A percentile compares a stretch with the other conserved stretches of the same genome.
These are phyloP conservation scores for Escarpia spicata DNA, from an alignment of 2,888 invertebrate genomes.

Conservation along the genomic window DNA sequence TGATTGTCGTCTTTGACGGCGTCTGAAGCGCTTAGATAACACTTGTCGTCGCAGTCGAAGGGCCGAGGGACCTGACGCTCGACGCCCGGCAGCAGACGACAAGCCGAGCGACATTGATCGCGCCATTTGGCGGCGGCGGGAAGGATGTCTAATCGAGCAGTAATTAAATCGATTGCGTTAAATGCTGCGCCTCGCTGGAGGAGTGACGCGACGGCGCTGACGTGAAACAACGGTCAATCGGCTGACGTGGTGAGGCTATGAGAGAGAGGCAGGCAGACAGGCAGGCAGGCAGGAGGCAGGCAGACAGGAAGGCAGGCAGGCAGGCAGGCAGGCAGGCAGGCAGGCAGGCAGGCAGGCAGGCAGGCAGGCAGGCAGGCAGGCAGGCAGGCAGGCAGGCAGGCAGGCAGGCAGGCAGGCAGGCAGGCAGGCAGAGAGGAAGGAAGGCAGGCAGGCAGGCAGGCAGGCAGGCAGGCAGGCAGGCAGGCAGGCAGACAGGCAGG, in stretches of 20 bases:
- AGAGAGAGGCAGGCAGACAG: not conserved
- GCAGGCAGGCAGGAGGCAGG: not conserved
- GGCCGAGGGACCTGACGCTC: not conserved
- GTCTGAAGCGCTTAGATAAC: slow-evolving; percentile 13
- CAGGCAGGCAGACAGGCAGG: too few relatives aligned
- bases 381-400: too few relatives aligned
- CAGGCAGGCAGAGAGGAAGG: too few relatives aligned
- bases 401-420: too few relatives aligned
- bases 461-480: too few relatives aligned
- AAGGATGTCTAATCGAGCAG: not conserved
- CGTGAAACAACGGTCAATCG: not conserved
- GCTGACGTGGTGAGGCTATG: not conserved
- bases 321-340: too few relatives aligned
- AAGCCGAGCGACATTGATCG: not conserved
- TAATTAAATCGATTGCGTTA: slow-evolving; percentile 1
- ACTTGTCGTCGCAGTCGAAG: not conserved
- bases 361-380: too few relatives aligned
- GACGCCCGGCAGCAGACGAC: slow-evolving; percentile 8
- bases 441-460: too few relatives aligned
- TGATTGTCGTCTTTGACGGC: not conserved
- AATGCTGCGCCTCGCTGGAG: not conserved
- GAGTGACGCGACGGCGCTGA: not conserved
- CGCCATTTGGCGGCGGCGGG: not conserved
- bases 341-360: too few relatives aligned
- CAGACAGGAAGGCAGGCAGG: too few relatives aligned